phyloP scores from a whole-genome alignment of 2,888 invertebrate species.

The Holacanthella duospinosa region DNA sequence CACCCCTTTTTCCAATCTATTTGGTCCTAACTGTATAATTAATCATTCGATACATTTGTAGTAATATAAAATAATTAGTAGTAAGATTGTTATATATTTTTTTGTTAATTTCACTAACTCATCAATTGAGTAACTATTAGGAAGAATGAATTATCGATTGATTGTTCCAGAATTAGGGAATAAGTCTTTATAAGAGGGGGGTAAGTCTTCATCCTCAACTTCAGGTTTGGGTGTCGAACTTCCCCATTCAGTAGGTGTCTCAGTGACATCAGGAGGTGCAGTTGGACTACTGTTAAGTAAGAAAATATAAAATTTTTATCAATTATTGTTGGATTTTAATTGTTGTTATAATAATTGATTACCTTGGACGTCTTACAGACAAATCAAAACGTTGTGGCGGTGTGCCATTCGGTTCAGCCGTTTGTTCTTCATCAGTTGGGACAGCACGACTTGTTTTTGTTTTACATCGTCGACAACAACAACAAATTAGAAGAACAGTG shows the following conservation, averaged over 20 bases:
- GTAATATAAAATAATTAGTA: no score
- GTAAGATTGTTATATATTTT: no score
- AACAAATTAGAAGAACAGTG: slow-evolving; percentile 32
- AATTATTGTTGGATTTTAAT: not conserved
- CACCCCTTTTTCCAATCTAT: no score
- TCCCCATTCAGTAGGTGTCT: slow-evolving; percentile 19
- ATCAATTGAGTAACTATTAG: not conserved
- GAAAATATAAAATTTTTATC: no score
- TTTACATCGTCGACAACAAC: slow-evolving; percentile 19
- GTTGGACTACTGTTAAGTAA: slow-evolving; percentile 13
- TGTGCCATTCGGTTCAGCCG: not conserved
- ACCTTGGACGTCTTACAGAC: not conserved
- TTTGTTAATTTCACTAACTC: not conserved
- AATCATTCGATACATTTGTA: no score
- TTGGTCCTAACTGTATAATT: no score
- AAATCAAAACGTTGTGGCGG: not conserved
- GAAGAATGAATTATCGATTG: not conserved
- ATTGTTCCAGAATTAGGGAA: slow-evolving; percentile 18
- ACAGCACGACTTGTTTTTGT: slow-evolving; percentile 6
- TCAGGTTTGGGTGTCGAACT: slow-evolving; percentile 7
- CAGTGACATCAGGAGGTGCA: slow-evolving; percentile 18
- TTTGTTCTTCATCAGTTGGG: slow-evolving; percentile 10
- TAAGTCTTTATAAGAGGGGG: slow-evolving; percentile 31
- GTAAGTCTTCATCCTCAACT: slow-evolving; percentile 24
- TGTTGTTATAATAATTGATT: not conserved